Evolutionary conservation across 2,797 vertebrate genomes (phyloP).

Genomic region (Myotis vivesi): DNA sequence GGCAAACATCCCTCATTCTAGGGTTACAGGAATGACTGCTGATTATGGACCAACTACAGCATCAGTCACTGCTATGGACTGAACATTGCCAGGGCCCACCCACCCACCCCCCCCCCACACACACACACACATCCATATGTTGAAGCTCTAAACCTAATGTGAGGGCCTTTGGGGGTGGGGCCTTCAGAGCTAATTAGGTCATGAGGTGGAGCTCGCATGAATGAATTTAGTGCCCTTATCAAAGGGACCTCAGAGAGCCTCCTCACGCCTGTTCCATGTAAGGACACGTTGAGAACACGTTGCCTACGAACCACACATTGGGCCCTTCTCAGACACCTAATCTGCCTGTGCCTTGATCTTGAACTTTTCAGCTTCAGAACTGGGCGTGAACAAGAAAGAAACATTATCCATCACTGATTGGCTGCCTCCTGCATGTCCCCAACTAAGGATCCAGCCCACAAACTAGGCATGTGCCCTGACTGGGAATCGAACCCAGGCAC

Average conservation of each 20-base stretch:
- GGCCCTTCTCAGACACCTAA: background rate
- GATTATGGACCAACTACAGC: background rate
- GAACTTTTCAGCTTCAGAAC: background rate
- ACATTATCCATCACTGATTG: background rate
- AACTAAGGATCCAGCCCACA: background rate
- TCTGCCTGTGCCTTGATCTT: background rate
- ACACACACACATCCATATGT: background rate
- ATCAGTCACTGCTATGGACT: rapidly evolving
- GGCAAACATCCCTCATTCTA: background rate
- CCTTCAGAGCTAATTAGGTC: background rate
- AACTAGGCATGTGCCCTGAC: background rate
- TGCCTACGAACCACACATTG: background rate
- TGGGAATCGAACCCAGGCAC: background rate
- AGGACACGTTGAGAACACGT: background rate
- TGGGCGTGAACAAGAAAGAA: background rate
- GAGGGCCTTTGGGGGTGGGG: background rate
- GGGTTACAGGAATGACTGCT: background rate
- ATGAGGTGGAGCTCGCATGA: background rate
- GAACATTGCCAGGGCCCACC: no score
- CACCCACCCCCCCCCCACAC: background rate
- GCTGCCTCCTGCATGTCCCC: background rate
- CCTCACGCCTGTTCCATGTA: background rate
- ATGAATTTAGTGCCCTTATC: no score
- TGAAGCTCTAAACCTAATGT: background rate
- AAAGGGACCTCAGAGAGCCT: no score